phyloP scores from a whole-genome alignment of 1,140 invertebrate genomes.

The Platyscapa corneri region DNA sequence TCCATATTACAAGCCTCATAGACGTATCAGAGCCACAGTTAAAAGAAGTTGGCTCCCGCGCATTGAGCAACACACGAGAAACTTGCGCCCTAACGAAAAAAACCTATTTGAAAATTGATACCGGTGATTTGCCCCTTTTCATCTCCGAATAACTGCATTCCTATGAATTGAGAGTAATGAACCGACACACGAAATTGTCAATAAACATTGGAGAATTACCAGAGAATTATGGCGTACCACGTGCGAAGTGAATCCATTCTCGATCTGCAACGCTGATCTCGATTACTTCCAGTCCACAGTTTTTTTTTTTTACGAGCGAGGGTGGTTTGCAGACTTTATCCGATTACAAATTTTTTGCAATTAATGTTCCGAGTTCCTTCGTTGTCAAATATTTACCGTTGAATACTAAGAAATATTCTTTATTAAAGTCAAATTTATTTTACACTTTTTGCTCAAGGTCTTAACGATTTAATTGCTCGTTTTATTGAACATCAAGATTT shows the following conservation, averaged over 20 bases:
- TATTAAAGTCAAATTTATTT: neutral
- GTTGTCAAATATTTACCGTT: too few relatives aligned
- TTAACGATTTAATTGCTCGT: too few relatives aligned
- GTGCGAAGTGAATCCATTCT: neutral
- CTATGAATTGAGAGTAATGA: neutral
- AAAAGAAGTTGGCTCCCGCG: conserved; percentile 1
- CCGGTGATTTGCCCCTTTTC: too few relatives aligned
- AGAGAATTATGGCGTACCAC: neutral
- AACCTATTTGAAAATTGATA: neutral
- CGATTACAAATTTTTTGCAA: neutral
- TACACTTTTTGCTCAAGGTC: too few relatives aligned
- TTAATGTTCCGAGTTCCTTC: neutral
- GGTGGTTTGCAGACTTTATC: neutral
- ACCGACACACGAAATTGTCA: conserved; percentile 6
- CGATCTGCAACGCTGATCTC: neutral
- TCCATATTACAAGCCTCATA: conserved; percentile 7
- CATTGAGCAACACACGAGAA: neutral
- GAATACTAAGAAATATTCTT: neutral
- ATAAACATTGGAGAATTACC: neutral
- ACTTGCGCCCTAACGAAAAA: neutral
- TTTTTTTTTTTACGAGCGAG: neutral
- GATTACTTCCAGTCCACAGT: neutral
- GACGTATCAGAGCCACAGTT: neutral
- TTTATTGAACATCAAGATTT: too few relatives aligned
- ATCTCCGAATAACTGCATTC: neutral